phyloP scores from a whole-genome alignment of 2,888 invertebrate species.

The Magallana nippona region DNA sequence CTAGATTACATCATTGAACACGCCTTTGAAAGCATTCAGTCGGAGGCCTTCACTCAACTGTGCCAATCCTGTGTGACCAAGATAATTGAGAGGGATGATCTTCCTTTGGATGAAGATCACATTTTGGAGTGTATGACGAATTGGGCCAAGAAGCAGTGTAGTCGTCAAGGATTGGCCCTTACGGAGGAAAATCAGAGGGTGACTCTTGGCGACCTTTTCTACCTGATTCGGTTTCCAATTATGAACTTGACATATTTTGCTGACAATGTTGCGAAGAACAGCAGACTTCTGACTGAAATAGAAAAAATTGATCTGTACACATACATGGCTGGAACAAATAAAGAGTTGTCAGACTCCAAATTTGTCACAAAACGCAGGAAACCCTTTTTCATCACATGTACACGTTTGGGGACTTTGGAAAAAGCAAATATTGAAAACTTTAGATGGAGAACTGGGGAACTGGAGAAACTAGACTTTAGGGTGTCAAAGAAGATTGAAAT shows the following conservation, averaged over 20 bases:
- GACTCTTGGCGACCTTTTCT: slow-evolving; percentile 65
- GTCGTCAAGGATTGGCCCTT: slow-evolving; percentile 59
- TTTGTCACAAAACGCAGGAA: slow-evolving; percentile 26
- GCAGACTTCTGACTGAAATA: slow-evolving; percentile 30
- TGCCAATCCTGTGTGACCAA: slow-evolving; percentile 85
- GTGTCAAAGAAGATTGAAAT: slow-evolving; percentile 35
- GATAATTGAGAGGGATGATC: slow-evolving; percentile 86
- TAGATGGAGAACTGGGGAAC: slow-evolving; percentile 34
- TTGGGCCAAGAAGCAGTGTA: slow-evolving; percentile 70
- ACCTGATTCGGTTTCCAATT: slow-evolving; percentile 68
- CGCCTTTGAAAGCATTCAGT: slow-evolving; percentile 81
- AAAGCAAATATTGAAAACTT: slow-evolving; percentile 35
- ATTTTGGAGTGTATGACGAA: slow-evolving; percentile 61
- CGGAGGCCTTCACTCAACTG: slow-evolving; percentile 84
- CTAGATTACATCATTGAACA: slow-evolving; percentile 46
- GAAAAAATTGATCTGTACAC: slow-evolving; percentile 37
- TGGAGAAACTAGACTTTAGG: slow-evolving; percentile 34
- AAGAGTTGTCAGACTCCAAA: slow-evolving; percentile 6
- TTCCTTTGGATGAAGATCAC: slow-evolving; percentile 82
- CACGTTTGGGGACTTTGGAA: slow-evolving; percentile 26
- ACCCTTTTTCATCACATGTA: slow-evolving; percentile 22
- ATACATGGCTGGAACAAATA: slow-evolving; percentile 41
- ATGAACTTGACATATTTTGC: slow-evolving; percentile 63
- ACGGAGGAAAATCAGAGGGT: slow-evolving; percentile 62
- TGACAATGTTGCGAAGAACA: slow-evolving; percentile 50